Evolutionary conservation across 1,140 invertebrate genomes (phyloP).

Genomic region (Pygmarrhopalites habei): DNA sequence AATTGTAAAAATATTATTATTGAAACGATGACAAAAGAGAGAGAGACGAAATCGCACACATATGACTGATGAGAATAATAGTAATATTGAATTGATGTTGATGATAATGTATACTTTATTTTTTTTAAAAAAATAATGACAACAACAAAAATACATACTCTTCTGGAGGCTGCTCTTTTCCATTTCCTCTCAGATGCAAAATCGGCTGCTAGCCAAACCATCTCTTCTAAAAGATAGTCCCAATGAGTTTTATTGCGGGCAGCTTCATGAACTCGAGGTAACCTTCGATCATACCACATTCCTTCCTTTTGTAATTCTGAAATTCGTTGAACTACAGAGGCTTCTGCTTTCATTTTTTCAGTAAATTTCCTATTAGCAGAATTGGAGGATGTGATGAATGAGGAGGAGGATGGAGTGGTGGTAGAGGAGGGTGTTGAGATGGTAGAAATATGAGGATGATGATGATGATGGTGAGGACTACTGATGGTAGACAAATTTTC

Average conservation of each 20-base stretch:
- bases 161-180: slow-evolving; percentile 92
- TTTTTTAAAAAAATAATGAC: too few species aligned
- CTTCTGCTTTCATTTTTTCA: slow-evolving; percentile 53
- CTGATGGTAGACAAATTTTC: neutral
- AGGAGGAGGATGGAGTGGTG: too few species aligned
- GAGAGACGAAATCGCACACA: slow-evolving; percentile 8
- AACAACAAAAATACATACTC: slow-evolving; percentile 53
- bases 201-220: slow-evolving; percentile 95
- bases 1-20: too few species aligned
- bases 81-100: neutral
- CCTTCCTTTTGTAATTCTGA: slow-evolving; percentile 80
- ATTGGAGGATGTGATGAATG: neutral
- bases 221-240: slow-evolving; percentile 97
- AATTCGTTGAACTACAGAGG: slow-evolving; percentile 85
- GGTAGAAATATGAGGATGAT: too few species aligned
- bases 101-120: too few species aligned
- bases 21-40: too few species aligned
- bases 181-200: slow-evolving; percentile 95
- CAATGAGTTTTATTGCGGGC: slow-evolving; percentile 87
- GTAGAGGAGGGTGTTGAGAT: too few species aligned
- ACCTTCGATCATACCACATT: slow-evolving; percentile 81
- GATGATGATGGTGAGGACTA: neutral
- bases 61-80: slow-evolving; percentile 1
- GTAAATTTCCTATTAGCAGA: slow-evolving; percentile 27
- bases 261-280: slow-evolving; percentile 89